phyloP scores from a whole-genome alignment of 1,140 invertebrate genomes.

The Leptinotarsa lineolata region DNA sequence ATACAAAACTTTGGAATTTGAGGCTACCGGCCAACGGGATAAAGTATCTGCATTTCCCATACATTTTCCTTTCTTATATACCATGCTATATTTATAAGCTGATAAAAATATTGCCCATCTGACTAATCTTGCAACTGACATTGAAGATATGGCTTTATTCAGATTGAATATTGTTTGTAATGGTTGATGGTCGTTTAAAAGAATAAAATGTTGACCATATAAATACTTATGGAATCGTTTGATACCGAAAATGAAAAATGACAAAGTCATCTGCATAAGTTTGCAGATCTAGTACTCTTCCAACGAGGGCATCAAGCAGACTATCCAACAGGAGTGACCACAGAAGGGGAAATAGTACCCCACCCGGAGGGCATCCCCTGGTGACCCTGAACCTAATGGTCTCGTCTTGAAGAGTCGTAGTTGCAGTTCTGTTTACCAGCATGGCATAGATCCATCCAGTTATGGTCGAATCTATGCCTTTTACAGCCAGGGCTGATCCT shows the following conservation, averaged over 20 bases:
- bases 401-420: too few species aligned
- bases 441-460: too few species aligned
- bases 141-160: slow-evolving; percentile 30
- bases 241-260: slow-evolving; percentile 40
- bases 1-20: background rate
- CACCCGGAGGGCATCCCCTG: too few species aligned
- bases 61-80: slow-evolving; percentile 25
- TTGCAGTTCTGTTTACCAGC: too few species aligned
- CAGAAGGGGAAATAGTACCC: too few species aligned
- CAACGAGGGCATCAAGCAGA: too few species aligned
- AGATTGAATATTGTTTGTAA: slow-evolving; percentile 32
- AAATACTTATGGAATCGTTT: slow-evolving; percentile 41
- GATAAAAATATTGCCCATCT: slow-evolving; percentile 27
- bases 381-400: too few species aligned
- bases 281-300: too few species aligned
- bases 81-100: slow-evolving; percentile 32
- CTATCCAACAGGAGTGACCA: too few species aligned
- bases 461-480: too few species aligned
- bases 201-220: slow-evolving; percentile 35
- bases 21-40: slow-evolving; percentile 15
- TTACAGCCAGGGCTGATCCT: too few species aligned
- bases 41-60: slow-evolving; percentile 33
- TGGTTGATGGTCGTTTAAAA: slow-evolving; percentile 34
- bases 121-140: slow-evolving; percentile 29
- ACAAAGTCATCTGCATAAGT: too few species aligned